These are phyloP conservation scores for Myanophis thanlyinensis DNA, from an alignment of 2,113 vertebrate genomes.

Conservation along the genomic window DNA sequence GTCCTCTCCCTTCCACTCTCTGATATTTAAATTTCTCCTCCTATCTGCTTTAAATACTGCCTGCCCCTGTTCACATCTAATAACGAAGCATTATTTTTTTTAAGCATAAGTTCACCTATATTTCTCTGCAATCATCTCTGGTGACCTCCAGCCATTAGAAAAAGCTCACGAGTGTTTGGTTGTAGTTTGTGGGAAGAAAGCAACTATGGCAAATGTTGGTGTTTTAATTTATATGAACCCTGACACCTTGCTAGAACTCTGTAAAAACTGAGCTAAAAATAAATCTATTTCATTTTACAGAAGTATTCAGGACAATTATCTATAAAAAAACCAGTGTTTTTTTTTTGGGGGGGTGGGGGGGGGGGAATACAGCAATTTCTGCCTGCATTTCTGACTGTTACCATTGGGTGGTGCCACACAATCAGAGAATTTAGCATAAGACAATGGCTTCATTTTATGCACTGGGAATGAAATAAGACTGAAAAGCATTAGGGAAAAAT, in stretches of 20 bases:
- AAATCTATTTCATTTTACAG: neutral
- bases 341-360: too few relatives aligned
- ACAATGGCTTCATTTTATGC: conserved; percentile 47
- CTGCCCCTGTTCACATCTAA: neutral
- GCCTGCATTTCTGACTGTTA: conserved; percentile 62
- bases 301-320: neutral
- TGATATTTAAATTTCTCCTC: neutral
- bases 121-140: neutral
- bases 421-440: conserved; percentile 51
- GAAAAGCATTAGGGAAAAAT: conserved; percentile 58
- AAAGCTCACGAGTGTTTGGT: neutral
- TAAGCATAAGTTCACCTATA: neutral
- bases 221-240: neutral
- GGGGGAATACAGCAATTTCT: neutral
- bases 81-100: neutral
- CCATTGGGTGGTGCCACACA: conserved; percentile 76
- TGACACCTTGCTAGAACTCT: neutral
- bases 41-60: neutral
- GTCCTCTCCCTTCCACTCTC: neutral
- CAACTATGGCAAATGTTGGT: neutral
- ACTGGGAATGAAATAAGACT: conserved; percentile 35
- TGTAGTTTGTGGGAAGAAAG: neutral
- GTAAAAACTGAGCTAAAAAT: neutral
- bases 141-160: neutral
- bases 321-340: neutral